Conservation (phyloP, 1,140 invertebrate genomes). For the Parasteatoda tepidariorum region DNA sequence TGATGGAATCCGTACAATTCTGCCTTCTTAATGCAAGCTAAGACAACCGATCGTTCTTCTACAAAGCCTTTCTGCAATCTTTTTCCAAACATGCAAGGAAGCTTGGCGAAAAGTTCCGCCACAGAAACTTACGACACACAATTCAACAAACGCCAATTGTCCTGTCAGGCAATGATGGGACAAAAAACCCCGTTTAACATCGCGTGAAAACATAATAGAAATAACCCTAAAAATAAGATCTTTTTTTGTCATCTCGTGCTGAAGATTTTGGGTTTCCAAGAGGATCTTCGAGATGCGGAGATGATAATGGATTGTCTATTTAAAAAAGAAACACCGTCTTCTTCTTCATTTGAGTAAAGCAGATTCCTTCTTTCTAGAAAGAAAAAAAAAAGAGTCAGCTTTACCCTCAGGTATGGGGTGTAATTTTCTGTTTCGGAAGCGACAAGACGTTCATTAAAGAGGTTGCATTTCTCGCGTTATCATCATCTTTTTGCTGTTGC, state of each 20-base stretch:
- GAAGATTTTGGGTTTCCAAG: background rate
- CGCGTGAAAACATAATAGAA: background rate
- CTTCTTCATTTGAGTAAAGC: background rate
- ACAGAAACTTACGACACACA: background rate
- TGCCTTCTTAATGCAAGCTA: background rate
- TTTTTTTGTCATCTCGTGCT: background rate
- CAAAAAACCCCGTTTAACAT: background rate
- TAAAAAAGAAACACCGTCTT: background rate
- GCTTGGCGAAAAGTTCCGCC: background rate
- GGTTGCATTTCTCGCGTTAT: background rate
- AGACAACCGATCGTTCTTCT: background rate
- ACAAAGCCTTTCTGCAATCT: background rate
- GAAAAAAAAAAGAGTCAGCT: too few species aligned
- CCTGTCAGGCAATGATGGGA: background rate
- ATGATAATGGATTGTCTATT: slow-evolving; percentile 15
- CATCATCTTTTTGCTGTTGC: background rate
- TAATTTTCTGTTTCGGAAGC: background rate
- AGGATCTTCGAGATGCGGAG: background rate
- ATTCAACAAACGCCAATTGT: background rate
- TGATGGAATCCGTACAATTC: background rate
- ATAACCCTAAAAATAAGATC: background rate
- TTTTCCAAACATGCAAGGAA: too few species aligned
- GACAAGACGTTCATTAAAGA: background rate
- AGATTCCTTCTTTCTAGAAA: background rate
- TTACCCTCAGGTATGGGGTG: background rate